A percentile compares a stretch with the other conserved stretches of the same genome.
These are phyloP conservation scores for Xyrauchen texanus DNA, from an alignment of 2,113 vertebrate genomes.

Conservation along the genomic window DNA sequence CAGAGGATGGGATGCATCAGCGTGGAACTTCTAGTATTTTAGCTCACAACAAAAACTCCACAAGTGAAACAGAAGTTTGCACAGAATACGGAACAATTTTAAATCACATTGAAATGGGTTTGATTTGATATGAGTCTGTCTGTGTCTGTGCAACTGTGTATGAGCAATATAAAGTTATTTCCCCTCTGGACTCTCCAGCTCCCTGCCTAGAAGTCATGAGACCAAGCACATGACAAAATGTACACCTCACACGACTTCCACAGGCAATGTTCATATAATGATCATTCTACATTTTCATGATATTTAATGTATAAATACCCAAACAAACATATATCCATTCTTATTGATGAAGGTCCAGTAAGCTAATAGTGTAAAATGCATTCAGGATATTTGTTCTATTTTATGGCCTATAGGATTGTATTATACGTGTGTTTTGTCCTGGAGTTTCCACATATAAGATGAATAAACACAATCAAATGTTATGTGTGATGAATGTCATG, in stretches of 20 bases:
- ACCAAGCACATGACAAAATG: conserved; percentile 49
- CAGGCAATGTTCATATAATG: background rate
- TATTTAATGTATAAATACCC: no score
- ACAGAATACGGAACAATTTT: background rate
- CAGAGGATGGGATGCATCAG: background rate
- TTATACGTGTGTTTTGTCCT: background rate
- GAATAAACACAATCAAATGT: no score
- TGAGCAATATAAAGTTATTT: conserved; percentile 24
- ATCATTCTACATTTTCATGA: no score
- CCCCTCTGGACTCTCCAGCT: conserved; percentile 46
- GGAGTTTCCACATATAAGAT: no score
- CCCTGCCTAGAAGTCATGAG: conserved; percentile 47
- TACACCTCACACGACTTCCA: conserved; percentile 3
- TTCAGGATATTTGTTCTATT: no score
- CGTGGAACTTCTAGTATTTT: background rate
- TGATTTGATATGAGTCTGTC: background rate
- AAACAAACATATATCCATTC: background rate
- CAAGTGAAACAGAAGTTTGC: background rate
- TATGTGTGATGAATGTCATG: no score
- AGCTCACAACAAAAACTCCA: background rate
- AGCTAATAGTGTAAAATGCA: no score
- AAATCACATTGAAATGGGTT: background rate
- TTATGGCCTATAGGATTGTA: background rate
- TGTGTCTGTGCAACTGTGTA: background rate
- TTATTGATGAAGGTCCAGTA: background rate